Conservation (phyloP, 2,113 vertebrate genomes). For the Rhipidura dahli region DNA sequence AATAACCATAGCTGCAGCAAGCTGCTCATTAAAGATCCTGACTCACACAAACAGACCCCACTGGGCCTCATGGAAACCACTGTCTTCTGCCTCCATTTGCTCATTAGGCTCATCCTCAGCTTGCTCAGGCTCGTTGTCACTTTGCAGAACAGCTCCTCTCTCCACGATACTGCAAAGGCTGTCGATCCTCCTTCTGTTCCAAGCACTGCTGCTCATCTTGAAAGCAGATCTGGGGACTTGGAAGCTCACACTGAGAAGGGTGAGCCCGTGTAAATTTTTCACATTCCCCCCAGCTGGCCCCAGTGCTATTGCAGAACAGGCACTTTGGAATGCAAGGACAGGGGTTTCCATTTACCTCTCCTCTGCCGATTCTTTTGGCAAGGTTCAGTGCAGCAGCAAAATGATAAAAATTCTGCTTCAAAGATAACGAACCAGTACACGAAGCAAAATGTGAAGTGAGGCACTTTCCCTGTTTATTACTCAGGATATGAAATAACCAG, state of each 20-base stretch:
- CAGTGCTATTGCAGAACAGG: not conserved
- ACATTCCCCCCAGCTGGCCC: not conserved
- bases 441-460: not conserved
- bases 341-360: not conserved
- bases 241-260: not conserved
- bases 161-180: not conserved
- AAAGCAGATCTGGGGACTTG: not conserved
- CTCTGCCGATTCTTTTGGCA: not conserved
- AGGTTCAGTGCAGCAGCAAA: not conserved
- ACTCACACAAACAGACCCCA: not conserved
- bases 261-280: not conserved
- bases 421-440: not conserved
- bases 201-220: not conserved
- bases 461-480: not conserved
- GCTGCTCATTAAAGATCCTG: conserved; percentile 1
- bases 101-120: not conserved
- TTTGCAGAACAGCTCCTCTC: not conserved
- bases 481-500: not conserved
- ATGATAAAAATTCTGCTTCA: not conserved
- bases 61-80: not conserved
- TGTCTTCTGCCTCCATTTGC: not conserved
- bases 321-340: not conserved
- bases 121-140: not conserved
- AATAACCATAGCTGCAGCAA: conserved; percentile 6
- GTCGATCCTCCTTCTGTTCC: not conserved